phyloP scores from a whole-genome alignment of 2,888 invertebrate species.

The Athalia cordata region DNA sequence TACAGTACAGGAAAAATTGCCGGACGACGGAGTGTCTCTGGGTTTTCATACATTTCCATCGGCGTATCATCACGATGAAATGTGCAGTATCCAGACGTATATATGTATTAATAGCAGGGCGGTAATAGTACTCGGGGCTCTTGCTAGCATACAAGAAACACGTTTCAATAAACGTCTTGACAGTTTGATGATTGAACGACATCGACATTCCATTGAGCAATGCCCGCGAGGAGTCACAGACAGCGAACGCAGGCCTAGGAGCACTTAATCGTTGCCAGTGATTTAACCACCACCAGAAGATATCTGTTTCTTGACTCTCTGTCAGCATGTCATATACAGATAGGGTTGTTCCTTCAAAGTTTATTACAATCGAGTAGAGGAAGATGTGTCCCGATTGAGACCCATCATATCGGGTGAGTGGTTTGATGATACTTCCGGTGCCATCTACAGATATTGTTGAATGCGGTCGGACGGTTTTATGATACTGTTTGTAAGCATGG shows the following conservation, averaged over 20 bases:
- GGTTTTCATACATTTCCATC: slow-evolving; percentile 26
- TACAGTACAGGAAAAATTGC: slow-evolving; percentile 22
- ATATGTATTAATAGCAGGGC: slow-evolving; percentile 34
- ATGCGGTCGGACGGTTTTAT: slow-evolving; percentile 7
- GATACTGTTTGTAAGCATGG: slow-evolving; percentile 32
- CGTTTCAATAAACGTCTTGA: slow-evolving; percentile 20
- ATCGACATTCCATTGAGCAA: slow-evolving; percentile 12
- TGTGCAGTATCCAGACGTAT: slow-evolving; percentile 39
- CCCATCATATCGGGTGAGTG: slow-evolving; percentile 19
- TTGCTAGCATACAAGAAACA: slow-evolving; percentile 35
- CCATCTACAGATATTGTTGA: slow-evolving; percentile 39
- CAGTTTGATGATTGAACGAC: slow-evolving; percentile 32
- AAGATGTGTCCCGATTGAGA: slow-evolving; percentile 38
- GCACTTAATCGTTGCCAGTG: slow-evolving; percentile 32
- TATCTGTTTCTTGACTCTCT: slow-evolving; percentile 35
- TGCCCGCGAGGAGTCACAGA: slow-evolving; percentile 18
- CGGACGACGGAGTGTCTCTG: slow-evolving; percentile 13
- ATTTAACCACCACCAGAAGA: slow-evolving; percentile 19
- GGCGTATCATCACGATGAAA: slow-evolving; percentile 40
- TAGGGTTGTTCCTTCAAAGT: slow-evolving; percentile 28
- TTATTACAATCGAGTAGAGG: slow-evolving; percentile 39
- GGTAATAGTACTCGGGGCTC: slow-evolving; percentile 23
- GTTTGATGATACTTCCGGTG: slow-evolving; percentile 33
- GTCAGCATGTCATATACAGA: slow-evolving; percentile 37
- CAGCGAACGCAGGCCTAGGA: slow-evolving; percentile 10